Base-by-base conservation (phyloP, 2,888 invertebrate genomes). In the Lordiphosa andalusiaca region DNA sequence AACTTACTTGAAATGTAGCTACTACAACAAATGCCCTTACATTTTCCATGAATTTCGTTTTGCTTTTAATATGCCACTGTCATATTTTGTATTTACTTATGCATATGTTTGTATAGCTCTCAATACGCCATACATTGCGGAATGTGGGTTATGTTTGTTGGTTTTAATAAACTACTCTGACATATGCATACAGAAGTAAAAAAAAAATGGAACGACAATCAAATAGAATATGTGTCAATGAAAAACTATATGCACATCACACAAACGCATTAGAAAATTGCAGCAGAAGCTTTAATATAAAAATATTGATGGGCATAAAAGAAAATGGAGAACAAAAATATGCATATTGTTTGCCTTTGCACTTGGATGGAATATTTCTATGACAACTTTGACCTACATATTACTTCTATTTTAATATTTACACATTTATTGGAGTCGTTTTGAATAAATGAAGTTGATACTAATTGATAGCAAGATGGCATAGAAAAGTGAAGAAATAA, bases 201-300 rank as follows among this genome's bases (percentile, higher is more conserved):
- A 35, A 46, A 44, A 62, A 48, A 62, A 25, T 47, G 39, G 53
- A 40, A 19, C 51, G 55, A 40, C 49, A 57, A 33, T 38, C 13
- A 53, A 65, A 57, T 57, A 35, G 52, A 35, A 42, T 65, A 57
- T 57, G 41, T 65, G 65, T 65, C 66, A 66, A 53, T 66, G 40
- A 47, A 66, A 66, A 49, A n/a, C 25, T 39, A 53, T 56, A 52
- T 36, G 33, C 10, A 49, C n/a, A 42, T 21, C 30, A 53, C 21
- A 48, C 16, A 42, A 62, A 39, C 62, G 53, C 48, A 74, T 65
- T 74, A 59, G 71, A 65, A 73, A 56, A 61, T 48, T 58, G 47
- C 53, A 58, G 16, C 33, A 12, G 38, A 55, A 56, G 60, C 53
- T n/a, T 54, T 42, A 10, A 5, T 36, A 37, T 35, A 4, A 4